A percentile compares a stretch with the other conserved stretches of the same genome.
phyloP scores from a whole-genome alignment of 2,888 invertebrate species.

The Pseudeuparius sepicola region DNA sequence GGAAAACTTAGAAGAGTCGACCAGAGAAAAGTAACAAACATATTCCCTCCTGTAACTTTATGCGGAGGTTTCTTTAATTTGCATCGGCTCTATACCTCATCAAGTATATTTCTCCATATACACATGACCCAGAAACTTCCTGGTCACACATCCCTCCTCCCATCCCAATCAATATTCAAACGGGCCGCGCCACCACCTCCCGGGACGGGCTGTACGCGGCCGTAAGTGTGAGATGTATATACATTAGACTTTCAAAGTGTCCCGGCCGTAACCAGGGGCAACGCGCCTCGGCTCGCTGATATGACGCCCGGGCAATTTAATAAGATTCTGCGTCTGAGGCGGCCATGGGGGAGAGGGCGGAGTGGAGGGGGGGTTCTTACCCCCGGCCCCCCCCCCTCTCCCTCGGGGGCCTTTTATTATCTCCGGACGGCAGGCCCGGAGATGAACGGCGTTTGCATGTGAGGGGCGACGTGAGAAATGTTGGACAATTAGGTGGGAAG shows the following conservation, averaged over 20 bases:
- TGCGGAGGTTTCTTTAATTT: too few relatives aligned
- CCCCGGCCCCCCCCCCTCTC: constrained; percentile 12
- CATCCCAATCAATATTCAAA: constrained; percentile 37
- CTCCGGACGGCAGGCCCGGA: neutral
- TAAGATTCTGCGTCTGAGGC: constrained; percentile 42
- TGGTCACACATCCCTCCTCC: constrained; percentile 3
- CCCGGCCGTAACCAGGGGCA: constrained; percentile 59
- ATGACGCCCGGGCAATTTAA: constrained; percentile 54
- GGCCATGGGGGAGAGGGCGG: constrained; percentile 22
- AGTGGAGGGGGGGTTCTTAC: constrained; percentile 25
- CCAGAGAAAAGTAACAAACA: too few relatives aligned
- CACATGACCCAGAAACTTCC: neutral
- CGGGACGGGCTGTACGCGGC: too few relatives aligned
- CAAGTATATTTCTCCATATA: too few relatives aligned
- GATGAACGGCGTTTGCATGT: too few relatives aligned
- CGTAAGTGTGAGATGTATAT: constrained; percentile 40
- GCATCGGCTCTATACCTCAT: too few relatives aligned
- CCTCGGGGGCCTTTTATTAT: constrained; percentile 13
- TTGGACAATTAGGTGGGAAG: too few relatives aligned
- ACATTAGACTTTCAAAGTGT: constrained; percentile 44
- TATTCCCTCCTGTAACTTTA: too few relatives aligned
- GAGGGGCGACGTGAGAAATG: neutral
- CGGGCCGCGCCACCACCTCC: constrained; percentile 26
- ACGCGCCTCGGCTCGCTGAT: constrained; percentile 52
- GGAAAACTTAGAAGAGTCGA: too few relatives aligned